Base-by-base conservation (phyloP, 1,140 invertebrate genomes). In the Atta cephalotes region DNA sequence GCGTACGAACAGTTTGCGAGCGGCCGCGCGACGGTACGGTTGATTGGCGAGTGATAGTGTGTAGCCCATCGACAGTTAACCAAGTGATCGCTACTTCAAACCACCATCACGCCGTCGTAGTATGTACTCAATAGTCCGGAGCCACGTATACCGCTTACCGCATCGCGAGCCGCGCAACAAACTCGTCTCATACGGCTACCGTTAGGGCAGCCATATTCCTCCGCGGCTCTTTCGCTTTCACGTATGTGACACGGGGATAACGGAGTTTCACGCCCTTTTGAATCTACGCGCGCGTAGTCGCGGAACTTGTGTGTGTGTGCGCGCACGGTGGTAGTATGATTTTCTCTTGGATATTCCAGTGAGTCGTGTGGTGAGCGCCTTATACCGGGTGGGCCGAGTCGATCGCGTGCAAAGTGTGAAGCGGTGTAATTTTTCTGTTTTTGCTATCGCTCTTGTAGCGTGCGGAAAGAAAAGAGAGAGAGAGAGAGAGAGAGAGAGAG, bases 121-220 rank as follows among this genome's bases (percentile, higher is more conserved):
- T 93, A 95, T 95, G 94, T 93, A 93, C 93, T 92, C 93, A 92
- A 87, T 89, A 94, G 93, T 92, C 81, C 89, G 87, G 80, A 91
- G 70, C 70, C 91, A 87, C 91, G 91, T 92, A 89, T 82, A 92
- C 92, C 90, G 93, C 84, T 89, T 91, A 85, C 92, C 90, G 81
- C 91, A 94, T 79, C 92, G 93, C 70, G 93, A 94, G 72, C 90
- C 92, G 76, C 90, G 93, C 77, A 91, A 92, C 92, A 93, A 94
- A 90, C 92, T 93, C 84, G 93, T 92, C 65, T 93, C 92, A 51
- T 93, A 94, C 92, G 94, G 92, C 86, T 94, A 94, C 89, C 93
- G 94, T 92, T 95, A 95, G 90, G 71, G 14, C 77, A 65, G 66
- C 49, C 74, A 51, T 58, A 49, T 10, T 63, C 31, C 25, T 49